A percentile compares a stretch with the other conserved stretches of the same genome.
Evolutionary conservation across 2,888 invertebrate species (phyloP).

Genomic region (Amiota mariae): DNA sequence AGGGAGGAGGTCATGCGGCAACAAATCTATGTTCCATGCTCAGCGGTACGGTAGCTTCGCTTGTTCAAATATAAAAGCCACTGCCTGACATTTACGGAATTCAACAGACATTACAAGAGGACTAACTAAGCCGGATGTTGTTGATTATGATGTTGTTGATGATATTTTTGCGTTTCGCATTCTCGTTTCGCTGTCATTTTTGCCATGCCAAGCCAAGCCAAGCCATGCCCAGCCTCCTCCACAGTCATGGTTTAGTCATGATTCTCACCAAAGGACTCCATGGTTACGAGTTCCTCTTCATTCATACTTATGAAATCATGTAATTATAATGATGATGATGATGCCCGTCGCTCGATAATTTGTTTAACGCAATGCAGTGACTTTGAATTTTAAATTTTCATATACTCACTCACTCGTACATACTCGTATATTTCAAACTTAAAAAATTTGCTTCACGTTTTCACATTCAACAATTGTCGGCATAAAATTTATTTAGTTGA

Average conservation of each 20-base stretch:
- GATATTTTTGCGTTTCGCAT: neutral
- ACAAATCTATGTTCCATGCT: neutral
- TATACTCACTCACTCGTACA: too few relatives aligned
- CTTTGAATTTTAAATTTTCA: neutral
- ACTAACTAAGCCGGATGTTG: constrained; percentile 8
- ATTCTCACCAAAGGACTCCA: too few relatives aligned
- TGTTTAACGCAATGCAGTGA: neutral
- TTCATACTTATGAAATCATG: too few relatives aligned
- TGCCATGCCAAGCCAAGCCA: neutral
- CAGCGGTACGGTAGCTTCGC: too few relatives aligned
- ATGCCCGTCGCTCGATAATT: constrained; percentile 6
- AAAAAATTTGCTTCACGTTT: neutral
- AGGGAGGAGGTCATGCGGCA: neutral
- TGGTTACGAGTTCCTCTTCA: too few relatives aligned
- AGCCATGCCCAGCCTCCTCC: too few relatives aligned
- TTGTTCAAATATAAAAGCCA: neutral
- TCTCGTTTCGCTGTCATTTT: neutral
- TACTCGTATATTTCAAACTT: neutral
- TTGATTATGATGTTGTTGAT: constrained; percentile 22
- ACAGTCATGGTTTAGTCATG: too few relatives aligned
- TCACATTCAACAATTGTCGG: constrained; percentile 11
- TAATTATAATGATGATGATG: constrained; percentile 2
- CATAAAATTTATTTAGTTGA: constrained; percentile 19
- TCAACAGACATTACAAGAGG: neutral
- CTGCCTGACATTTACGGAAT: neutral